These are phyloP conservation scores for Myotis yumanensis DNA, from an alignment of 2,113 vertebrate species.

Conservation along the genomic window DNA sequence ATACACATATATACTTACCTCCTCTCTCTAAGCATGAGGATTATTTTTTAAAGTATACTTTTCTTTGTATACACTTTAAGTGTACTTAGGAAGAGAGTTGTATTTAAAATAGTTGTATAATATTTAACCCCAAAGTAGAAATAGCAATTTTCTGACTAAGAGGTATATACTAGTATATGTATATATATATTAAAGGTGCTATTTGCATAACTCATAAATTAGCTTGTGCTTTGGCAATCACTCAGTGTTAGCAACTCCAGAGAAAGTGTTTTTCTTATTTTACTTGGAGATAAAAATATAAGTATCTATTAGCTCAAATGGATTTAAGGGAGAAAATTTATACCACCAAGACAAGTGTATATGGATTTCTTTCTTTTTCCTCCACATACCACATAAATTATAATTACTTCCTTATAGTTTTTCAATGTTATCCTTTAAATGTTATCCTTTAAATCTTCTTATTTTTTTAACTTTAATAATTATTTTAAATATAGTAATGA, in stretches of 20 bases:
- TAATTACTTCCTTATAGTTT: neutral
- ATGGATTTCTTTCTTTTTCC: constrained; percentile 9
- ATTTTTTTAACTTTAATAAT: constrained; percentile 57
- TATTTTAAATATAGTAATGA: constrained; percentile 3
- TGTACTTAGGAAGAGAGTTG: neutral
- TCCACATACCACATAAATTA: neutral
- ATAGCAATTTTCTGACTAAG: constrained; percentile 52
- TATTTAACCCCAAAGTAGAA: constrained; percentile 55
- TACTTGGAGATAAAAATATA: constrained; percentile 56
- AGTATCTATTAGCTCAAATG: constrained; percentile 50
- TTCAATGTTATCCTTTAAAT: constrained; percentile 21
- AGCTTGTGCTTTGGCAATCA: constrained; percentile 57
- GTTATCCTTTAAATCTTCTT: constrained; percentile 41
- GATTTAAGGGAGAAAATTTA: constrained; percentile 47
- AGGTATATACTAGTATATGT: neutral
- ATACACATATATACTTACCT: neutral
- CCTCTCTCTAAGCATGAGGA: neutral
- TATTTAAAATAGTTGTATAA: constrained; percentile 48
- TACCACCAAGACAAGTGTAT: neutral
- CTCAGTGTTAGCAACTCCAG: constrained; percentile 49
- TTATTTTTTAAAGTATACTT: neutral
- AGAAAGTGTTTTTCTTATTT: constrained; percentile 57
- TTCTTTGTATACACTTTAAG: neutral
- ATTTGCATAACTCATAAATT: constrained; percentile 25
- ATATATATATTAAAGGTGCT: constrained; percentile 42